Percentiles rank a stretch among this genome's conserved stretches.
These are phyloP conservation scores for Pangasius djambal DNA, from an alignment of 2,797 vertebrate species.

Conservation along the genomic window DNA sequence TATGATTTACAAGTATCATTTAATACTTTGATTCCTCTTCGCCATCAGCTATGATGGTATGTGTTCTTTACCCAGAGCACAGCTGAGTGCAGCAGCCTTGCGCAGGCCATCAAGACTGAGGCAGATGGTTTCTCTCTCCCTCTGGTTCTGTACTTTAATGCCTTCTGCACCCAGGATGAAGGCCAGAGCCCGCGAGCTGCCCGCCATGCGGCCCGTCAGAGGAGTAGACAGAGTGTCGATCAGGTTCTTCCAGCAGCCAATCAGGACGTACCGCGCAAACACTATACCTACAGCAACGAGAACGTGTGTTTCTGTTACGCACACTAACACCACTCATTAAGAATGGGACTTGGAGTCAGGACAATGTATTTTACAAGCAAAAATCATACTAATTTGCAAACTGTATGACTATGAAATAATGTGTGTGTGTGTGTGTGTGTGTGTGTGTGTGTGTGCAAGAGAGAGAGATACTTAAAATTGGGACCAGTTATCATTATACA, in stretches of 20 bases:
- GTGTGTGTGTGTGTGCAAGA: not conserved
- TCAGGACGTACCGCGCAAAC: conserved; percentile 91
- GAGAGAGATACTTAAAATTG: not conserved
- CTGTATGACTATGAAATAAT: not conserved
- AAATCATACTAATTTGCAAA: not conserved
- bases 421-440: not conserved
- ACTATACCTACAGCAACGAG: conserved; percentile 76
- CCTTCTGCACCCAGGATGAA: conserved; percentile 94
- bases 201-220: conserved; percentile 91
- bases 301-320: not conserved
- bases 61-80: conserved; percentile 83
- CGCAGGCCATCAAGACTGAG: conserved; percentile 92
- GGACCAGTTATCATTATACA: not conserved
- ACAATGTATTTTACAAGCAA: not conserved
- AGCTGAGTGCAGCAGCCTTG: conserved; percentile 92
- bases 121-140: conserved; percentile 92
- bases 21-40: not conserved
- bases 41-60: not conserved
- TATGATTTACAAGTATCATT: not conserved
- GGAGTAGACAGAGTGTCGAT: conserved; percentile 93
- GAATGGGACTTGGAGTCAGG: not conserved
- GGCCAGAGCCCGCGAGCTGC: conserved; percentile 88
- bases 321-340: not conserved
- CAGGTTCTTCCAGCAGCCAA: conserved; percentile 95
- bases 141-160: conserved; percentile 90